These are phyloP conservation scores for Ameiurus melas DNA, from an alignment of 2,113 vertebrate species.

Conservation along the genomic window DNA sequence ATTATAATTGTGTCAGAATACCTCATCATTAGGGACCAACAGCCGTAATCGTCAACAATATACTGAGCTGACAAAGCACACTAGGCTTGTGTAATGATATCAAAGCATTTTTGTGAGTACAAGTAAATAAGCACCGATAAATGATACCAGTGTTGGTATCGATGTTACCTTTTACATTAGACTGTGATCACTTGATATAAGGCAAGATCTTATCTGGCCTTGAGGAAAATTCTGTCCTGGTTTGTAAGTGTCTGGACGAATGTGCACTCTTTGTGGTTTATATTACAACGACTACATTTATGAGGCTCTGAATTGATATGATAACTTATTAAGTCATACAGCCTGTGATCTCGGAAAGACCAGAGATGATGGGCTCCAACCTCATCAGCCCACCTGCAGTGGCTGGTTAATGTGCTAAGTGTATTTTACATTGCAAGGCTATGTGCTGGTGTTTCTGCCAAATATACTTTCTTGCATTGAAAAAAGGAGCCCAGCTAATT, in stretches of 20 bases:
- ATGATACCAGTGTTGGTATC: not conserved
- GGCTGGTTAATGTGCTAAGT: not conserved
- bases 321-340: slow-evolving; percentile 51
- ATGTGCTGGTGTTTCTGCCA: not conserved
- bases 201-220: slow-evolving; percentile 21
- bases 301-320: slow-evolving; percentile 59
- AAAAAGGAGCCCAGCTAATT: slow-evolving; percentile 61
- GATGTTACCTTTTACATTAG: not conserved
- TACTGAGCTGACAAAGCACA: not conserved
- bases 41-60: not conserved
- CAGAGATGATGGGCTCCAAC: not conserved
- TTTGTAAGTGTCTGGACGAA: slow-evolving; percentile 49
- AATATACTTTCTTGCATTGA: not conserved
- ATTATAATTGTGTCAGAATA: not conserved
- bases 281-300: slow-evolving; percentile 57
- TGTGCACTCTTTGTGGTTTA: slow-evolving; percentile 37
- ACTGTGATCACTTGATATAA: slow-evolving; percentile 1
- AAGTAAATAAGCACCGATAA: not conserved
- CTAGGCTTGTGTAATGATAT: not conserved
- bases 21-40: not conserved
- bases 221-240: slow-evolving; percentile 12
- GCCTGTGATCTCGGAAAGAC: slow-evolving; percentile 46
- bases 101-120: not conserved
- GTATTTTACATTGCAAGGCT: not conserved
- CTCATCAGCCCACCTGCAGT: not conserved